Evolutionary conservation across 2,888 invertebrate genomes (phyloP).

Genomic region (Mamestra brassicae): DNA sequence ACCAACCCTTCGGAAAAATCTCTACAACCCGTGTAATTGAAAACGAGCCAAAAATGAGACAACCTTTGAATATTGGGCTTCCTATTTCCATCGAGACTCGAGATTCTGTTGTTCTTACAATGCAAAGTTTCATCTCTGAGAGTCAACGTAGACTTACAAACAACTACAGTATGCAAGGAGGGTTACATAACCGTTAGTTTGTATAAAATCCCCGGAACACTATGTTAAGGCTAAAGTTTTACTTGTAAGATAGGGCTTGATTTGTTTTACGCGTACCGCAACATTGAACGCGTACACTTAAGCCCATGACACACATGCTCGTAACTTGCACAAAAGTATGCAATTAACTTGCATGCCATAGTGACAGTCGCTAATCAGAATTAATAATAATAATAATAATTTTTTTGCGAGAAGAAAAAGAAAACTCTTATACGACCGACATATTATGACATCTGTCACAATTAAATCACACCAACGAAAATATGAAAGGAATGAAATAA

Average conservation of each 20-base stretch:
- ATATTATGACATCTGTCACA: no score
- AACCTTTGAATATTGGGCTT: conserved; percentile 14
- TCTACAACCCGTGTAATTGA: conserved; percentile 22
- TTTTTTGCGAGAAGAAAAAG: no score
- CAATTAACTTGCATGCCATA: no score
- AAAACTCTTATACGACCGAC: no score
- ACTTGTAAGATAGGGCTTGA: conserved; percentile 17
- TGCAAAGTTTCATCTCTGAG: conserved; percentile 31
- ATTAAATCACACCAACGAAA: no score
- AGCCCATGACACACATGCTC: no score
- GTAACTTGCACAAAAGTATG: no score
- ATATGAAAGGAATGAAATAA: no score
- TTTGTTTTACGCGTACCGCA: conserved; percentile 38
- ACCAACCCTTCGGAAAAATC: conserved; percentile 28
- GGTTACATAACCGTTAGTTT: conserved; percentile 45
- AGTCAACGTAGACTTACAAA: conserved; percentile 8
- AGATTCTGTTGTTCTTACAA: conserved; percentile 37
- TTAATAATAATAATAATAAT: no score
- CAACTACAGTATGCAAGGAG: conserved; percentile 26
- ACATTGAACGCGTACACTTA: no score
- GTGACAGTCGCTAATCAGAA: no score
- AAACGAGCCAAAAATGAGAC: conserved; percentile 17
- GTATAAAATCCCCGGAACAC: conserved; percentile 39
- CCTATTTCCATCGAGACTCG: conserved; percentile 18
- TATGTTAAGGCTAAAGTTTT: conserved; percentile 46